A percentile compares a stretch with the other conserved stretches of the same genome.
These are phyloP conservation scores for Malurus melanocephalus DNA, from an alignment of 2,113 vertebrate genomes.

Conservation along the genomic window DNA sequence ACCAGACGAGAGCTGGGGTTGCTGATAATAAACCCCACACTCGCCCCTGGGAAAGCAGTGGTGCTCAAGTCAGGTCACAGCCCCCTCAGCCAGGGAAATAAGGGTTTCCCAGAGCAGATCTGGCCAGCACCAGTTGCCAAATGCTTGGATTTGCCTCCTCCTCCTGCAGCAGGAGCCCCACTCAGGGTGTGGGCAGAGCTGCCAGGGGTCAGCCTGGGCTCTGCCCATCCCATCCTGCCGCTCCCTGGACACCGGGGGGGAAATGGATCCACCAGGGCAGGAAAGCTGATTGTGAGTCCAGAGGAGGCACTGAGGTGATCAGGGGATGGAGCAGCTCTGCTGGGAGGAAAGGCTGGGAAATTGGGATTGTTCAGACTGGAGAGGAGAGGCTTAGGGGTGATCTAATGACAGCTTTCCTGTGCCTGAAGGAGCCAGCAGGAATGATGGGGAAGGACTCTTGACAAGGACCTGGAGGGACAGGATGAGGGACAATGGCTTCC, in stretches of 20 bases:
- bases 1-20: neutral
- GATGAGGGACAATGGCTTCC: too few species aligned
- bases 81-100: neutral
- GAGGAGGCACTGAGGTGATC: neutral
- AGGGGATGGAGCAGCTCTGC: neutral
- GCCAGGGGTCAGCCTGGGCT: neutral
- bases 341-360: neutral
- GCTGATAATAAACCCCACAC: neutral
- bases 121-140: neutral
- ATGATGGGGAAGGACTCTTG: neutral
- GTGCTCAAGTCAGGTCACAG: neutral
- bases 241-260: neutral
- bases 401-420: neutral
- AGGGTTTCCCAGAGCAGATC: neutral
- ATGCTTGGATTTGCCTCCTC: neutral
- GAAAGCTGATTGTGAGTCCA: neutral
- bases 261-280: neutral
- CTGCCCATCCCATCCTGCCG: neutral
- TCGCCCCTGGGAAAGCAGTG: neutral
- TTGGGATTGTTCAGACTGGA: neutral
- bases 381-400: neutral
- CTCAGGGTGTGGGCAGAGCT: accelerated
- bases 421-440: neutral
- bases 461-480: neutral
- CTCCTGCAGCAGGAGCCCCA: neutral